These are phyloP conservation scores for Todus mexicanus DNA, from an alignment of 2,797 vertebrate species.

Conservation along the genomic window DNA sequence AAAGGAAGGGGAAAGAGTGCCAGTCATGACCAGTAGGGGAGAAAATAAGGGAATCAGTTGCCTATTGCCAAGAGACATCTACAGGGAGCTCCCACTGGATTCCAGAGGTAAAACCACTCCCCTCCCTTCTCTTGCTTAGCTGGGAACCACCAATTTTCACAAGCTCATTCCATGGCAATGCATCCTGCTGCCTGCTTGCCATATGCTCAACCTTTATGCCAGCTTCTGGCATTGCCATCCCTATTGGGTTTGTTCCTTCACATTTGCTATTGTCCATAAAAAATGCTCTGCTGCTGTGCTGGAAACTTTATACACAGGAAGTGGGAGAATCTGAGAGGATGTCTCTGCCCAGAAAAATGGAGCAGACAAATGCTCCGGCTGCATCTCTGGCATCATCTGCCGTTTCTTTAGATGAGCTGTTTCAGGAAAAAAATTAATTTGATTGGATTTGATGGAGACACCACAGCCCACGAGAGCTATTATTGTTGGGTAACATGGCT, in stretches of 20 bases:
- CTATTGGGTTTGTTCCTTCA: background rate
- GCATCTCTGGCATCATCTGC: background rate
- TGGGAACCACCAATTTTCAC: background rate
- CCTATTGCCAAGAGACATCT: background rate
- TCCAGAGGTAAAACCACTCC: background rate
- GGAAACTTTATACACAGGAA: background rate
- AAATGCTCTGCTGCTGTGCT: background rate
- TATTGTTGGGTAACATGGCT: background rate
- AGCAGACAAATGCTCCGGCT: background rate
- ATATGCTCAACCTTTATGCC: accelerated
- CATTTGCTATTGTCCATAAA: background rate
- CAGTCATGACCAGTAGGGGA: background rate
- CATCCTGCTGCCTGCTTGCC: background rate
- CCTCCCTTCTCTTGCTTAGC: background rate
- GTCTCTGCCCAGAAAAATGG: background rate
- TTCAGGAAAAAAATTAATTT: background rate
- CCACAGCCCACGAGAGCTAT: background rate
- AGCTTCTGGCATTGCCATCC: background rate
- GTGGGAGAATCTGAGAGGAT: background rate
- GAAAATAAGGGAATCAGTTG: background rate
- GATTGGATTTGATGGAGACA: background rate
- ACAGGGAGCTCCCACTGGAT: background rate
- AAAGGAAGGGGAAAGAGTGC: background rate
- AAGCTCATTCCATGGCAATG: accelerated
- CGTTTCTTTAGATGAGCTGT: background rate